These are phyloP conservation scores for Molossus alvarezi DNA, from an alignment of 2,797 vertebrate species.

Conservation along the genomic window DNA sequence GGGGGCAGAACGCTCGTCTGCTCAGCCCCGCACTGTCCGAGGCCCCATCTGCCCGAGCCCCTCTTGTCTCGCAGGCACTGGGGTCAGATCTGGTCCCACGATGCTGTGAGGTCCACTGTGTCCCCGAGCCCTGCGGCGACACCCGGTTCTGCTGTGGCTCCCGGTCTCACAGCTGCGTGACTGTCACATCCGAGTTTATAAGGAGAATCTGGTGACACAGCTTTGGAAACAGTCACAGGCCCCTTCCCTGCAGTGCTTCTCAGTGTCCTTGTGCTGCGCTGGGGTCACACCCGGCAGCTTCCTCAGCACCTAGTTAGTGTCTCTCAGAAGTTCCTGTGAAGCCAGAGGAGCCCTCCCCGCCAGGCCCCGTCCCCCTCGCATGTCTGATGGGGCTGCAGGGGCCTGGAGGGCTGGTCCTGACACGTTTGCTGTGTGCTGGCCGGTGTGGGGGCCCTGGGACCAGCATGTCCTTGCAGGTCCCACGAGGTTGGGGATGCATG, in stretches of 20 bases:
- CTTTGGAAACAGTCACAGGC: neutral
- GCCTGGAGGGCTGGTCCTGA: neutral
- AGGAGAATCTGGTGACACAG: neutral
- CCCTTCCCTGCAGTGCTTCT: neutral
- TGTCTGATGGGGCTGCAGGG: neutral
- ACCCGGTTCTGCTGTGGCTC: neutral
- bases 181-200: neutral
- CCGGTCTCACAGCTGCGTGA: neutral
- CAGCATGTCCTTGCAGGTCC: neutral
- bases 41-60: neutral
- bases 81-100: neutral
- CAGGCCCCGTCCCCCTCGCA: neutral
- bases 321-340: neutral
- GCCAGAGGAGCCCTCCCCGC: neutral
- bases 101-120: neutral
- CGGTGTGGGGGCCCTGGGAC: neutral
- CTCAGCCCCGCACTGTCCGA: neutral
- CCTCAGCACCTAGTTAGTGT: neutral
- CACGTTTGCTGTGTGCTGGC: neutral
- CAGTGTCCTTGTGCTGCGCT: neutral
- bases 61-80: neutral
- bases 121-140: neutral
- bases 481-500: neutral
- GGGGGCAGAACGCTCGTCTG: neutral
- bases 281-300: neutral